Evolutionary conservation across 2,888 invertebrate species (phyloP), one percentile per base, ranked within the genome.

Genomic region (Drosophila prolongata): DNA sequence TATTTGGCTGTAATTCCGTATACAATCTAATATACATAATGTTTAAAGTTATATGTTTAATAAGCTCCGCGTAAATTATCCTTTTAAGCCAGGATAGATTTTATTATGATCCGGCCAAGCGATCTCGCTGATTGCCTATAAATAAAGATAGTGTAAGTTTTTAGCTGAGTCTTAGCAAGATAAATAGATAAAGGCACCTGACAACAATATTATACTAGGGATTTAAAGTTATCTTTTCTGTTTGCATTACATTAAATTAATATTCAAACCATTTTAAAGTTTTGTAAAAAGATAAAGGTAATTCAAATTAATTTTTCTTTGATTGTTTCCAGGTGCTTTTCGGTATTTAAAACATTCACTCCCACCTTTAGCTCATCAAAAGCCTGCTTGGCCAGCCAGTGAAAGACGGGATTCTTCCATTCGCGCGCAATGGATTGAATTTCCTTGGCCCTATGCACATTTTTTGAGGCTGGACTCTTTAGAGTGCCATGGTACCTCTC

Each of bases 291-390:
- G 19, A 3, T 19, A 4, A n/a, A n/a, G 0, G 24, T 24, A 24
- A 4, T 24, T 24, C 3, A 4, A 24, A 24, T 24, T 24, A 9
- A 4, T 3, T 16, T 16, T 9, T 19, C 3, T 19, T 19, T 24
- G 0, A 24, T 27, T 37, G 35, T 3, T 43, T 8, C 9, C 14
- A 9, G 34, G 14, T 9, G 27, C 38, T 27, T 50, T 40, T 27
- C 6, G n/a, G 6, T 27, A 9, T 1, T 10, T 3, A 14, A 13
- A 14, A 40, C 27, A 10, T n/a, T 44, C 8, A 49, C 24, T 35
- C 54, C 6, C 19, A 87, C 86, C 77, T 87, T 81, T 10, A 87
- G 54, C 54, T 84, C 76, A 27, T 75, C 57, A 2, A 78, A 78
- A 6, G 85, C 77, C 54, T 79, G 74, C 19, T 67, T 78, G 35